Evolutionary conservation across 2,888 invertebrate genomes (phyloP), one percentile per base, ranked within the genome.

Genomic region (Gymnocheta viridis): DNA sequence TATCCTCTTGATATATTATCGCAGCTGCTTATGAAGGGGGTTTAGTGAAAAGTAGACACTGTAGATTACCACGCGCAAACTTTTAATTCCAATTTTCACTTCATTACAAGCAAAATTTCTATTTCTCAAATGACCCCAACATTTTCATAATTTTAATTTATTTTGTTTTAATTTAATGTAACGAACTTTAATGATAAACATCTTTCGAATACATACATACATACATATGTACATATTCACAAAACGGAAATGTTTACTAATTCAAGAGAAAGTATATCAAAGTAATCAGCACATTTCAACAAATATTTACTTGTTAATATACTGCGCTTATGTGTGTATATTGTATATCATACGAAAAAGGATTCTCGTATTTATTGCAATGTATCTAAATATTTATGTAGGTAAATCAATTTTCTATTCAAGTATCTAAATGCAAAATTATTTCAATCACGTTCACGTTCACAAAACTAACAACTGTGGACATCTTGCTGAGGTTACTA

Each of bases 401-500:
- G 27, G 47, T 56, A 64, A 79, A 41, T 81, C 29, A 67, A 74
- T 51, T 67, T 58, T 17, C 9, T 22, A n/a, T 10, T 14, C 17
- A 44, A 35, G 54, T 64, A 66, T 47, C n/a, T 1, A 38, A 64
- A 62, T 44, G 29, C 6, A 67, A 62, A 76, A 69, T 84, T 81
- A 84, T 84, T 84, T 67, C 81, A 84, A 84, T 78, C 84, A 84
- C 84, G 84, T 84, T 32, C 51, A 66, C 38, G 69, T 69, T 62
- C 49, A 67, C 77, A 69, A 73, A 81, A 84, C 81, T 78, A 81
- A 84, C 84, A 84, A 84, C 84, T 84, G 47, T 78, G 84, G 88
- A 86, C 89, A 91, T 89, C 90, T 90, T 90, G 87, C 85, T 85
- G 85, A 86, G 86, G 83, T 85, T 87, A 86, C 85, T 79, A 82